These are phyloP conservation scores for Drosophila guanche DNA, from an alignment of 1,140 invertebrate genomes.

Conservation along the genomic window DNA sequence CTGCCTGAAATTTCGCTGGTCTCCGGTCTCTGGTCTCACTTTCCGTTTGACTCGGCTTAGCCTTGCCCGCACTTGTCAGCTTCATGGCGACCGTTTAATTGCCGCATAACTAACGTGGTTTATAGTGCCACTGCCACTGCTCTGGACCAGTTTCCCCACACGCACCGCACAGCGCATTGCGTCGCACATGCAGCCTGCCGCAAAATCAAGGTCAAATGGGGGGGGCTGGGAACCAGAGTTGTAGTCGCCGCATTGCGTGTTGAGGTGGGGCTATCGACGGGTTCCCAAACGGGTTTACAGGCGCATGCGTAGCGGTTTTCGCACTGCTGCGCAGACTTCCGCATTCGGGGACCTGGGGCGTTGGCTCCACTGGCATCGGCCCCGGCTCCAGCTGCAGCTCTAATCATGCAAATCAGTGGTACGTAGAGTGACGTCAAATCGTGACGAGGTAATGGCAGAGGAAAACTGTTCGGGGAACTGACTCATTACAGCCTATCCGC, in stretches of 20 bases:
- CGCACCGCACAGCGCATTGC: slow-evolving; percentile 17
- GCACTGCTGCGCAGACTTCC: slow-evolving; percentile 62
- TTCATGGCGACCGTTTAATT: slow-evolving; percentile 26
- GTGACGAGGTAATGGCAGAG: slow-evolving; percentile 13
- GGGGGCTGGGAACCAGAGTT: slow-evolving; percentile 12
- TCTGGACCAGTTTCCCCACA: slow-evolving; percentile 65
- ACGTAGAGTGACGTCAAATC: slow-evolving; percentile 34
- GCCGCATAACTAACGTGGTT: slow-evolving; percentile 58
- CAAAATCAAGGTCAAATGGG: slow-evolving; percentile 78
- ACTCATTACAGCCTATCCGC: too few species aligned
- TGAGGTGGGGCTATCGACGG: slow-evolving; percentile 8
- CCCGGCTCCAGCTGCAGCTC: background rate
- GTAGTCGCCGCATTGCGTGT: slow-evolving; percentile 30
- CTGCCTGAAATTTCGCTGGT: slow-evolving; percentile 53
- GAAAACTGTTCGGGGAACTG: background rate
- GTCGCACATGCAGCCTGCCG: background rate
- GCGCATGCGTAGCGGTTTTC: slow-evolving; percentile 75
- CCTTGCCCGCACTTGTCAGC: slow-evolving; percentile 34
- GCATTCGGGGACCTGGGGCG: slow-evolving; percentile 42
- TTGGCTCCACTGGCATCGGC: slow-evolving; percentile 4
- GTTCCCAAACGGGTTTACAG: slow-evolving; percentile 52
- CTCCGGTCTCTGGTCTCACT: slow-evolving; percentile 47
- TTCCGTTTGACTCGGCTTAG: slow-evolving; percentile 45
- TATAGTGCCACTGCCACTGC: slow-evolving; percentile 50
- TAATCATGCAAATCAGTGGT: slow-evolving; percentile 41